Evolutionary conservation across 2,888 invertebrate genomes (phyloP), one percentile per base, ranked within the genome.

Genomic region (Agonopterix arenella): DNA sequence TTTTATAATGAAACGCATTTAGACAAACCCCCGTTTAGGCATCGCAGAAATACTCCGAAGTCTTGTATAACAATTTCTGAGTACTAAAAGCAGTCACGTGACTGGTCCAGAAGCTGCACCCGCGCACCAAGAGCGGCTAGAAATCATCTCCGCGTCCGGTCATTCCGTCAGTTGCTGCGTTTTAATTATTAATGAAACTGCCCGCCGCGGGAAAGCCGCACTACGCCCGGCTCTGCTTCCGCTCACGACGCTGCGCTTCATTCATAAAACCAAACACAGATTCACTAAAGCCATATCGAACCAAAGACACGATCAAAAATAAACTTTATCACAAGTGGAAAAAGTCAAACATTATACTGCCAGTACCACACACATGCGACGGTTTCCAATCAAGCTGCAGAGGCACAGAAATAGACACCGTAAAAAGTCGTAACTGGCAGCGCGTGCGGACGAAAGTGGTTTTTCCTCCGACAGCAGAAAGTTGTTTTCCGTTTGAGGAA

Each of bases 161-260:
- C 84, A 84, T 84, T 85, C 84, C 76, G 77, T 76, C 73, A 77
- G 77, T 83, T 76, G 83, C 78, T 68, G 77, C 69, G 76, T 84
- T 89, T 88, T 88, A 88, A 88, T 88, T 88, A 86, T 89, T 88
- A 88, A 89, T 88, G 89, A 86, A 88, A 86, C 86, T 80, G 77
- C 71, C 76, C 78, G 80, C 73, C 73, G 75, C 88, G 88, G 86
- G 86, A 82, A 88, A 88, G 89, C 86, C 86, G 80, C 83, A 80
- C 83, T 80, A 82, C 83, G 79, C 73, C 84, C 82, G 80, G 83
- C 78, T 75, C 71, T 59, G 78, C 84, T 88, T 89, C 88, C 89
- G 88, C 83, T 85, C 83, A 78, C 84, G 80, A 80, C 80, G 84
- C 77, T 79, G 85, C 79, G 83, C 80, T 89, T 86, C 89, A 89